Conservation (phyloP, 1,140 invertebrate species). For the Zeugodacus cucurbitae region DNA sequence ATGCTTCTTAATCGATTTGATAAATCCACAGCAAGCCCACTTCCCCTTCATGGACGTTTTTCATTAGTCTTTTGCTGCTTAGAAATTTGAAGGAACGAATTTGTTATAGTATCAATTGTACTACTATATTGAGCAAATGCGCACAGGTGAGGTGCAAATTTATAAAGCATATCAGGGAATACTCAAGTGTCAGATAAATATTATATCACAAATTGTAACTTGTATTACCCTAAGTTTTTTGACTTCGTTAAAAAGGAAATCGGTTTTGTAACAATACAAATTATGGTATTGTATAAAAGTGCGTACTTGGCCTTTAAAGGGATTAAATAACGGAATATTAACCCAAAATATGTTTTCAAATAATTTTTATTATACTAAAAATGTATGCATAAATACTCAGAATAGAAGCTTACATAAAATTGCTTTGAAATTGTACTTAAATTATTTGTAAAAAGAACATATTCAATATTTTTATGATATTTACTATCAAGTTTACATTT, state of each 20-base stretch:
- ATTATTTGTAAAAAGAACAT: slow-evolving; percentile 11
- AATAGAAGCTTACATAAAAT: background rate
- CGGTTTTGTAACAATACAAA: background rate
- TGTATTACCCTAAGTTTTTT: slow-evolving; percentile 3
- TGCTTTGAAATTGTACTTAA: background rate
- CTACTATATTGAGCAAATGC: slow-evolving; percentile 6
- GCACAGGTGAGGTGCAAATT: background rate
- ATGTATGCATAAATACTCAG: background rate
- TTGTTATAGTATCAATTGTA: background rate
- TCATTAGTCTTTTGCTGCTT: slow-evolving; percentile 49
- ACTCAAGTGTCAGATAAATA: slow-evolving; percentile 21
- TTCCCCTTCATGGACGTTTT: slow-evolving; percentile 91
- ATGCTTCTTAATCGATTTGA: slow-evolving; percentile 83
- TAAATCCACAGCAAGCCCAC: slow-evolving; percentile 77
- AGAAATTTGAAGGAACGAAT: background rate
- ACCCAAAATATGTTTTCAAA: background rate
- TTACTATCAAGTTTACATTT: background rate
- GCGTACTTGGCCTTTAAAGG: background rate
- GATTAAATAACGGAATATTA: background rate
- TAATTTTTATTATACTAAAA: background rate
- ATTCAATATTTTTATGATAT: slow-evolving; percentile 11
- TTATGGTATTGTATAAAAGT: background rate
- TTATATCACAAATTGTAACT: slow-evolving; percentile 19
- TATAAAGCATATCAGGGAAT: slow-evolving; percentile 37
- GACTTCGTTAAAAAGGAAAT: background rate